phyloP scores from a whole-genome alignment of 2,888 invertebrate species.

The Caenorhabditis sinica region DNA sequence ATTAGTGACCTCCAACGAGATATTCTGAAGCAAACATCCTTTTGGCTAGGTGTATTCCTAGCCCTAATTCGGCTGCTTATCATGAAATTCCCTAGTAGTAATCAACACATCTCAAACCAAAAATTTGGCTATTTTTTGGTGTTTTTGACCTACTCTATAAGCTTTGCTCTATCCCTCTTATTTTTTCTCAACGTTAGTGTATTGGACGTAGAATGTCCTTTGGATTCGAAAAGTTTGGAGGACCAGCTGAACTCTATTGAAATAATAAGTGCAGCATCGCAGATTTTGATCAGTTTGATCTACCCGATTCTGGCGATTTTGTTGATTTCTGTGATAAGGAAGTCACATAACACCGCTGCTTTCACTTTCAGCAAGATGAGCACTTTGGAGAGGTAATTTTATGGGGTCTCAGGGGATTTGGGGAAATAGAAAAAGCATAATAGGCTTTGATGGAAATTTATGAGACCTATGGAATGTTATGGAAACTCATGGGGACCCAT shows the following conservation, averaged over 20 bases:
- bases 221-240: not conserved
- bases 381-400: not conserved
- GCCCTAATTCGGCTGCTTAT: not conserved
- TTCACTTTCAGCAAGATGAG: not conserved
- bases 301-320: not conserved
- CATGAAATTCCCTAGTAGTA: not conserved
- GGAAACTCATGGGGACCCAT: too few species aligned
- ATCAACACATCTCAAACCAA: not conserved
- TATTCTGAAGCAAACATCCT: conserved; percentile 5
- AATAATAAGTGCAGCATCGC: not conserved
- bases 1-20: conserved; percentile 2
- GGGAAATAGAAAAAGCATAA: too few species aligned
- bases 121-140: not conserved
- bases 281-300: not conserved
- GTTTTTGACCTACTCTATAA: not conserved
- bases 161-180: not conserved
- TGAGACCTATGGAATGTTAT: too few species aligned
- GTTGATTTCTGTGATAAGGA: not conserved
- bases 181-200: not conserved
- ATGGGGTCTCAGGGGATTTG: not conserved
- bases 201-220: not conserved
- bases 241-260: not conserved
- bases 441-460: too few species aligned
- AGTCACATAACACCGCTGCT: not conserved
- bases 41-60: conserved; percentile 23